Evolutionary conservation across 2,113 vertebrate species (phyloP).

Genomic region (Tychaedon coryphoeus): DNA sequence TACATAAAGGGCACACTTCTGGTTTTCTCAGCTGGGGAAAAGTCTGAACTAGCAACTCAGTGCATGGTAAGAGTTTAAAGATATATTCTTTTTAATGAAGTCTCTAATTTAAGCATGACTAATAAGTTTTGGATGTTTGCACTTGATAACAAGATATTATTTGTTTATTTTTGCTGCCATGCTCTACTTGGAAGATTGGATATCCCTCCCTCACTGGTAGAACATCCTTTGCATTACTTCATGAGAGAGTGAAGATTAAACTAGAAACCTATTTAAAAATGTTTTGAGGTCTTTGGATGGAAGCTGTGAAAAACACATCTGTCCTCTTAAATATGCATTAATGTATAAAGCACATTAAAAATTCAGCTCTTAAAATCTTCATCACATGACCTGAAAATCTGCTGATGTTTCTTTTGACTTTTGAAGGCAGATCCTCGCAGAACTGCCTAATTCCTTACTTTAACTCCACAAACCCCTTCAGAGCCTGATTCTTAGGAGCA

Average conservation of each 20-base stretch:
- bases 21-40: not conserved
- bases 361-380: not conserved
- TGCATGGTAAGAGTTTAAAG: not conserved
- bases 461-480: not conserved
- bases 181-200: not conserved
- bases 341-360: not conserved
- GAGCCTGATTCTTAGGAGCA: not conserved
- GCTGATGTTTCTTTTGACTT: not conserved
- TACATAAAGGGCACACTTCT: not conserved
- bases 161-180: not conserved
- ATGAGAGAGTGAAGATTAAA: not conserved
- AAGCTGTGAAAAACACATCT: slow-evolving; percentile 25
- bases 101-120: not conserved
- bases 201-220: not conserved
- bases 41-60: not conserved
- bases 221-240: not conserved
- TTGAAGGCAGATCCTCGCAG: not conserved
- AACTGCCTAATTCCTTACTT: not conserved
- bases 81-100: not conserved
- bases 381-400: not conserved
- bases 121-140: not conserved
- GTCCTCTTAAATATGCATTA: not conserved
- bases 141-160: not conserved
- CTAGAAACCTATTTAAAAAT: not conserved
- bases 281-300: not conserved